Base-by-base conservation (phyloP, 1,140 invertebrate genomes). In the Saccostrea echinata region DNA sequence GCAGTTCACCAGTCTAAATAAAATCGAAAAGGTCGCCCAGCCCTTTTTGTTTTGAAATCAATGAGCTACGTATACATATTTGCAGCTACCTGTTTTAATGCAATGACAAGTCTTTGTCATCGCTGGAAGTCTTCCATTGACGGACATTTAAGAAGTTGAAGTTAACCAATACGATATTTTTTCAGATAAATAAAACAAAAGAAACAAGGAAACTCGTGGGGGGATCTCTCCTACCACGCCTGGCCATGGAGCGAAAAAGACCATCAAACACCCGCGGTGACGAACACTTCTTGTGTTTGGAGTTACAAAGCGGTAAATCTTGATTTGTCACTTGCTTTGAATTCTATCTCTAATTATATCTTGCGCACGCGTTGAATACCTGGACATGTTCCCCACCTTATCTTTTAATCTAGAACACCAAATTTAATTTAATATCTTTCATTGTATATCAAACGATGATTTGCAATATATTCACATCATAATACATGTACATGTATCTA, bases 301-400 rank as follows among this genome's bases (percentile, higher is more conserved):
- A 33, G 30, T 12, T 4, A 76, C 27, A 76, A 76, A 30, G 24
- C 68, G 30, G 9, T 30, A 11, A 33, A 76, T 76, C 68, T 76
- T 76, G 68, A 76, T 76, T 30, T 4, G 16, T 30, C 68, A 76
- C 68, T 27, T 76, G 30, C 68, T 16, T 24, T 76, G 24, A 76
- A 76, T 76, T 76, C 11, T 76, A 76, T 76, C 68, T 76, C 27
- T 76, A 76, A 76, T 76, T 76, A 76, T 27, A 27, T 76, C 68
- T 6, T 76, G 68, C 30, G 27, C 68, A 76, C 68, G 68, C 68
- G 68, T 76, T 76, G 68, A 76, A 76, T 30, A 30, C 27, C 30
- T 76, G 27, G 68, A 30, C 27, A 71, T 30, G 30, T 33, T 76
- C 68, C 68, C 13, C 30, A 13, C 16, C 30, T 13, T 16, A 76